Evolutionary conservation across 1,140 invertebrate species (phyloP).

Genomic region (Luehdorfia chinensis): DNA sequence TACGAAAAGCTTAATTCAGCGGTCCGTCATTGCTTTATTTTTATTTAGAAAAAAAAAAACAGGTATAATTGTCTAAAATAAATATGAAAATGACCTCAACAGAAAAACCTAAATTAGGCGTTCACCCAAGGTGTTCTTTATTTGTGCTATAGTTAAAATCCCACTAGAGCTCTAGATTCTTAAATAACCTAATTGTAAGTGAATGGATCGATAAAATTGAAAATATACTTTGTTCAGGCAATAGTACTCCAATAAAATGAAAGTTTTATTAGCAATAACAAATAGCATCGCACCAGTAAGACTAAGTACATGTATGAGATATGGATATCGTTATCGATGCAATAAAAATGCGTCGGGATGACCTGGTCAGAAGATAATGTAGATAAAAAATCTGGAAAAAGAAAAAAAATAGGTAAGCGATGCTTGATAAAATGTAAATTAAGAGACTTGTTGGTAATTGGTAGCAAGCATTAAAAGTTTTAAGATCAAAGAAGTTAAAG

Average conservation of each 20-base stretch:
- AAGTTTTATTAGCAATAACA: conserved; percentile 13
- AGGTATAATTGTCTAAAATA: too few relatives aligned
- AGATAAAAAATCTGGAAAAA: too few relatives aligned
- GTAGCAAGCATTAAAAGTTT: too few relatives aligned
- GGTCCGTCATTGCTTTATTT: too few relatives aligned
- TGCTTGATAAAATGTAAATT: conserved; percentile 26
- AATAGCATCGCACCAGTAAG: not conserved
- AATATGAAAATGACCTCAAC: too few relatives aligned
- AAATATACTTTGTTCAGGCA: not conserved
- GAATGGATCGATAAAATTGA: not conserved
- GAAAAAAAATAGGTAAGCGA: conserved; percentile 16
- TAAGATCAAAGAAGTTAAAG: too few relatives aligned
- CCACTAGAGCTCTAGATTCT: too few relatives aligned
- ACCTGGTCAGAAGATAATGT: conserved; percentile 1
- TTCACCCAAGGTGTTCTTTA: too few relatives aligned
- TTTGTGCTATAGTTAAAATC: too few relatives aligned
- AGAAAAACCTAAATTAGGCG: too few relatives aligned
- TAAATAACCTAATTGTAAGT: not conserved
- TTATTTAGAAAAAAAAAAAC: too few relatives aligned
- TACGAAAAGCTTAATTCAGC: too few relatives aligned
- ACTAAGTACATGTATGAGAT: conserved; percentile 10
- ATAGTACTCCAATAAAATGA: conserved; percentile 1
- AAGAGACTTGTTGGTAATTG: conserved; percentile 8
- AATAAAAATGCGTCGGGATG: conserved; percentile 6
- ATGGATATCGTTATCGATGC: conserved; percentile 1